A percentile compares a stretch with the other conserved stretches of the same genome.
Evolutionary conservation across 2,113 vertebrate genomes (phyloP).

Genomic region (Phainopepla nitens): DNA sequence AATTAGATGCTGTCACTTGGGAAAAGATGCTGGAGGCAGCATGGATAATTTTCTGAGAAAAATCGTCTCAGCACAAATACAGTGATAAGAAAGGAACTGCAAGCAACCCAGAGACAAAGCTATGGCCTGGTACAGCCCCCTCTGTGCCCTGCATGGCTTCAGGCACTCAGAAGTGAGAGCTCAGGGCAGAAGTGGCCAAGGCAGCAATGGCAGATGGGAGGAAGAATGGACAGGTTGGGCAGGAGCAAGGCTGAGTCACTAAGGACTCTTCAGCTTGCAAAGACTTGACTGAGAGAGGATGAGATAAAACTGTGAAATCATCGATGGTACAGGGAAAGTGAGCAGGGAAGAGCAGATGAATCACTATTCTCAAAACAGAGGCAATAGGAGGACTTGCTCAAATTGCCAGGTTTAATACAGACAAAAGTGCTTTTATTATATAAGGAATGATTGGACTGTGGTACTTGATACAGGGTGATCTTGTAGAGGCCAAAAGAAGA

Average conservation of each 20-base stretch:
- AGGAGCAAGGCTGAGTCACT: neutral
- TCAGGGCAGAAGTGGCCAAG: neutral
- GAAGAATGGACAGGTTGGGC: neutral
- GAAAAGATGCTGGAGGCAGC: neutral
- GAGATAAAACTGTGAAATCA: neutral
- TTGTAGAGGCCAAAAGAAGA: neutral
- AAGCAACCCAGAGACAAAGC: too few relatives aligned
- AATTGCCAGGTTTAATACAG: neutral
- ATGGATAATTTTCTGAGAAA: neutral
- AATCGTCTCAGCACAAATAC: rapidly evolving
- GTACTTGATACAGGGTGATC: neutral
- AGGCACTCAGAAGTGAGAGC: neutral
- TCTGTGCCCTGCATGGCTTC: rapidly evolving
- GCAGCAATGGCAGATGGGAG: rapidly evolving
- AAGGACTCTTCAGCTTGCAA: neutral
- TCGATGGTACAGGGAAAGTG: neutral
- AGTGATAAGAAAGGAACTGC: neutral
- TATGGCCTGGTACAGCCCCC: rapidly evolving
- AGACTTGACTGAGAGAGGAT: neutral
- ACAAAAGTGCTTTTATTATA: neutral
- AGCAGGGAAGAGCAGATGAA: neutral
- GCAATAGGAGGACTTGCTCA: neutral
- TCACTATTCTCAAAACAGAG: neutral
- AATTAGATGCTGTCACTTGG: neutral
- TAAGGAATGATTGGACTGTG: rapidly evolving